These are phyloP conservation scores for Hirtodrosophila cameraria DNA, from an alignment of 2,888 invertebrate genomes.

Conservation along the genomic window DNA sequence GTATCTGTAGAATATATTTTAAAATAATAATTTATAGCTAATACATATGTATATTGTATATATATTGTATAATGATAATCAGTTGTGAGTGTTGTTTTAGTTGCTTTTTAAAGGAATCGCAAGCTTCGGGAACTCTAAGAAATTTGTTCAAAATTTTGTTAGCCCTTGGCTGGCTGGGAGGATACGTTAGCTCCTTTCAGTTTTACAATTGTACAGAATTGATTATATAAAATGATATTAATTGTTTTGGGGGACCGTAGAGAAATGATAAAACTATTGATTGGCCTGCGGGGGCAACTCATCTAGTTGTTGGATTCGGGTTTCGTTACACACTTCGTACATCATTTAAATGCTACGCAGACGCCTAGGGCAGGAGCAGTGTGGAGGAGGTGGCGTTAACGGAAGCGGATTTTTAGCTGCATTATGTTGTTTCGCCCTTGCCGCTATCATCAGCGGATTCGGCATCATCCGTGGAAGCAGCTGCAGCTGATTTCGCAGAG, in stretches of 20 bases:
- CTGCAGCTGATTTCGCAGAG: slow-evolving; percentile 33
- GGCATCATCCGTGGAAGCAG: slow-evolving; percentile 61
- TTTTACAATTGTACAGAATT: slow-evolving; percentile 42
- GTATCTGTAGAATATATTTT: slow-evolving; percentile 49
- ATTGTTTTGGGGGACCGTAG: slow-evolving; percentile 21
- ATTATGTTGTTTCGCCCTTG: slow-evolving; percentile 90
- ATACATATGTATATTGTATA: slow-evolving; percentile 58
- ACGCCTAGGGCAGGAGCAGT: slow-evolving; percentile 53
- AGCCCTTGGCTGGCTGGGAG: slow-evolving; percentile 19
- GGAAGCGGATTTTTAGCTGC: slow-evolving; percentile 12
- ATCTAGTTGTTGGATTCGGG: slow-evolving; percentile 28
- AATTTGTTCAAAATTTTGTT: slow-evolving; percentile 41
- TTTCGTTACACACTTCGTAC: slow-evolving; percentile 16
- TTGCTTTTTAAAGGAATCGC: slow-evolving; percentile 46
- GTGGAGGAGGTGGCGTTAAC: slow-evolving; percentile 6
- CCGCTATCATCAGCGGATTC: slow-evolving; percentile 91
- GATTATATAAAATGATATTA: slow-evolving; percentile 28
- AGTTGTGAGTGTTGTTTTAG: slow-evolving; percentile 51
- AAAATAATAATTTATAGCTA: slow-evolving; percentile 68
- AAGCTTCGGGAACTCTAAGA: slow-evolving; percentile 48
- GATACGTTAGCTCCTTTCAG: slow-evolving; percentile 1
- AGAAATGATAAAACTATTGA: slow-evolving; percentile 21
- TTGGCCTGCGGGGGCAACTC: slow-evolving; percentile 22
- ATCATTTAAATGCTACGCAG: slow-evolving; percentile 53
- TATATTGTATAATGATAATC: slow-evolving; percentile 61